Base-by-base conservation (phyloP, 2,888 invertebrate genomes). In the Agriopis leucophaearia region DNA sequence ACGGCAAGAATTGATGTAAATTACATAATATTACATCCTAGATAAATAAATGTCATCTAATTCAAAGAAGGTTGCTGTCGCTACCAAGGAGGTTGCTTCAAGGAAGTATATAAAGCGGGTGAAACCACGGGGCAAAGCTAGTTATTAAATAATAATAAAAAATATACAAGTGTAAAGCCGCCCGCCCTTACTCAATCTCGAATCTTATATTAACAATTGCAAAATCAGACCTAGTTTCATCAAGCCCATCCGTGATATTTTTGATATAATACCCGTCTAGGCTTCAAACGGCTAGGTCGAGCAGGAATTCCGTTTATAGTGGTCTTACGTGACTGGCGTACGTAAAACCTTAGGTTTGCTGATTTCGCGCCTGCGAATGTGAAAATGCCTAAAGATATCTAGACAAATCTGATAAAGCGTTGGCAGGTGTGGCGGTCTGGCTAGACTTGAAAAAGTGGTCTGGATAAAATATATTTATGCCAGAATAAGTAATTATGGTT, bases 181-280 rank as follows among this genome's bases (percentile, higher is more conserved):
- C 5, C 15, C 15, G 9, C 5, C 27, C 27, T 27, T 27, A 27
- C 5, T 0, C 27, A 27, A 27, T 27, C 27, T 27, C 27, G 27
- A 27, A 27, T 27, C 27, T 27, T 27, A 27, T 27, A 27, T 27
- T 27, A 27, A 27, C 27, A 27, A 27, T 47, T 15, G 8, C 45
- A 51, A 51, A 51, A 36, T 51, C 48, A 48, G 18, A 45, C 15
- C 12, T 13, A 45, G 42, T 16, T 18, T 27, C 50, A 50, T 10
- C 27, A 36, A 7, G 35, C 51, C n/a, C 5, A 27, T 27, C 18
- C 55, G 81, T 78, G 75, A 76, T 70, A 73, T 75, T 81, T 80
- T 80, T 79, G 77, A 79, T 81, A 79, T 27, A 80, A 80, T 77
- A 75, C 76, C 72, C 68, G 78, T 74, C 81, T 81, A 81, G 81